Evolutionary conservation across 1,140 invertebrate genomes (phyloP).

Genomic region (Galendromus occidentalis): DNA sequence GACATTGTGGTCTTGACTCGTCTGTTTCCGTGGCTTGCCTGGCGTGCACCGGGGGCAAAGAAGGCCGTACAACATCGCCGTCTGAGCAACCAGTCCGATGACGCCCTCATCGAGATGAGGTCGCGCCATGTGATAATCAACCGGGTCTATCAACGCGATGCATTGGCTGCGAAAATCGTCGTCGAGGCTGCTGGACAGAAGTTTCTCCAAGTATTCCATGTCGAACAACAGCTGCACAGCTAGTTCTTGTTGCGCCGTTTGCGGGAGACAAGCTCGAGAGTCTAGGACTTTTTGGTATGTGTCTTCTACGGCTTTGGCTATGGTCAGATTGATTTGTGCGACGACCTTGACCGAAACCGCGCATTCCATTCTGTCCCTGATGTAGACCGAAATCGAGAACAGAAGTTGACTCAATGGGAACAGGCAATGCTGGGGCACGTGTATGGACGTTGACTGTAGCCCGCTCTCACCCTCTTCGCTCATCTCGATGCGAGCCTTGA

Average conservation of each 20-base stretch:
- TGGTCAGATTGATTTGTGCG: background rate
- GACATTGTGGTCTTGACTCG: slow-evolving; percentile 3
- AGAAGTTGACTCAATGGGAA: background rate
- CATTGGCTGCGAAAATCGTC: background rate
- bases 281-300: background rate
- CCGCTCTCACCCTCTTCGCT: background rate
- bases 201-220: slow-evolving; percentile 1
- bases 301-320: background rate
- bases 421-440: background rate
- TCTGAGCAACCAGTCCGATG: background rate
- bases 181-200: background rate
- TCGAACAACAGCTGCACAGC: background rate
- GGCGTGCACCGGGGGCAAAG: background rate
- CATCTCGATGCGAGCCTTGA: background rate
- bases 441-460: background rate
- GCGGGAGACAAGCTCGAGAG: background rate
- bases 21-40: background rate
- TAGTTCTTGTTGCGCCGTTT: background rate
- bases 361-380: background rate
- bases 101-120: slow-evolving; percentile 1
- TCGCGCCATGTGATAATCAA: background rate
- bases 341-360: background rate
- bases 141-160: background rate
- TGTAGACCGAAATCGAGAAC: background rate
- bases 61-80: background rate